Evolutionary conservation across 2,888 invertebrate species (phyloP), one percentile per base, ranked within the genome.

Genomic region (Synergus gifuensis): DNA sequence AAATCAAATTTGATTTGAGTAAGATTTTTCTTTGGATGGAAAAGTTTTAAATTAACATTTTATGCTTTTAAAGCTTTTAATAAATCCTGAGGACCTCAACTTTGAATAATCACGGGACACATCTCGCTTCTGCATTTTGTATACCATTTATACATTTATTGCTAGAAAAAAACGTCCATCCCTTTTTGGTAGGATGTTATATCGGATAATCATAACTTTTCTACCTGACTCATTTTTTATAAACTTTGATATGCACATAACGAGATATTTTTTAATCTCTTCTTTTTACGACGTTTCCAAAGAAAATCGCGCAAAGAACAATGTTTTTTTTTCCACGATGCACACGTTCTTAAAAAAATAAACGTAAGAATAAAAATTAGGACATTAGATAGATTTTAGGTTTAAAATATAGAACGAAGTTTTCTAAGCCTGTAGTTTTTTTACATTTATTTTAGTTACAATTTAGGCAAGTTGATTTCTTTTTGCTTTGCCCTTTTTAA

Each of bases 391-490:
- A 58, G 58, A 58, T 58, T 58, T 28, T 62, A 62, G 22, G 7
- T 28, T 62, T 7, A 54, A 54, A 73, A 40, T 54, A 16, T 28
- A 54, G 28, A 73, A 36, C 42, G 2, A 67, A 46, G 44, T 44
- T 66, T 42, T 66, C 8, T 67, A 73, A 46, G n/a, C 44, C 22
- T 64, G 58, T 22, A 63, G 46, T 78, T 78, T 62, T n/a, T 80
- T 78, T 82, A 79, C 49, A 62, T 84, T 81, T 85, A 85, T 85
- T 85, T 73, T 84, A 66, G 54, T 58, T 82, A 44, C 78, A 79
- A 58, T 85, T 18, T 36, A 46, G 11, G 4, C 54, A 63, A 76
- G 78, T 78, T 83, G 54, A 76, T 83, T 81, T 63, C 69, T 81
- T 64, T 77, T 36, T 44, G 11, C 49, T 69, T 69, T 28, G 16